Conservation (phyloP, 1,140 invertebrate genomes). For the Callitettix versicolor region DNA sequence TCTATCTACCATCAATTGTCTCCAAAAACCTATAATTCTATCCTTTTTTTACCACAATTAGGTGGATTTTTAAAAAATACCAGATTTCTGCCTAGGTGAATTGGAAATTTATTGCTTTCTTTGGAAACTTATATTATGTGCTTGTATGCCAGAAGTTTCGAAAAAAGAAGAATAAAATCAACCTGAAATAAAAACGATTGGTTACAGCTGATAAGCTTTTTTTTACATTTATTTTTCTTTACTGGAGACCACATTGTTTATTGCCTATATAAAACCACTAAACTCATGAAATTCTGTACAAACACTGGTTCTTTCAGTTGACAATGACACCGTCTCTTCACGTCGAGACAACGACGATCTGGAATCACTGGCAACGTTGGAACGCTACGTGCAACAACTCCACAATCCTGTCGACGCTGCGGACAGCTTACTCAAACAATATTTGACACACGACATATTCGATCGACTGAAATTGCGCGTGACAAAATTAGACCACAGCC, state of each 20-base stretch:
- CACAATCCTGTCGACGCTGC: slow-evolving; percentile 37
- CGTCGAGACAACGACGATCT: slow-evolving; percentile 52
- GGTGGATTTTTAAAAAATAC: no score
- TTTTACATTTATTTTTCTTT: background rate
- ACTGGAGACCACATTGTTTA: slow-evolving; percentile 43
- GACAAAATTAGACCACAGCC: slow-evolving; percentile 63
- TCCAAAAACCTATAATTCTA: no score
- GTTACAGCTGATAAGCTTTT: background rate
- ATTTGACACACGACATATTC: slow-evolving; percentile 50
- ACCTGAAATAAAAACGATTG: background rate
- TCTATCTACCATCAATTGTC: no score
- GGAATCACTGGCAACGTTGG: slow-evolving; percentile 54
- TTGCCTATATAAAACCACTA: no score
- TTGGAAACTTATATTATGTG: no score
- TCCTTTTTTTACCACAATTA: no score
- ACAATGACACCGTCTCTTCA: slow-evolving; percentile 53
- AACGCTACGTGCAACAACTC: slow-evolving; percentile 56
- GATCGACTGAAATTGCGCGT: slow-evolving; percentile 55
- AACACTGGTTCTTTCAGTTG: slow-evolving; percentile 14
- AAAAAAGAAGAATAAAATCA: background rate
- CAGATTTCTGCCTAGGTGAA: no score
- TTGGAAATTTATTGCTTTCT: no score
- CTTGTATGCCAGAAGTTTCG: background rate
- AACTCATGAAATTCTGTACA: no score
- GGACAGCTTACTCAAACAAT: slow-evolving; percentile 21